Evolutionary conservation across 2,113 vertebrate genomes (phyloP).

Genomic region (Pteropus alecto): DNA sequence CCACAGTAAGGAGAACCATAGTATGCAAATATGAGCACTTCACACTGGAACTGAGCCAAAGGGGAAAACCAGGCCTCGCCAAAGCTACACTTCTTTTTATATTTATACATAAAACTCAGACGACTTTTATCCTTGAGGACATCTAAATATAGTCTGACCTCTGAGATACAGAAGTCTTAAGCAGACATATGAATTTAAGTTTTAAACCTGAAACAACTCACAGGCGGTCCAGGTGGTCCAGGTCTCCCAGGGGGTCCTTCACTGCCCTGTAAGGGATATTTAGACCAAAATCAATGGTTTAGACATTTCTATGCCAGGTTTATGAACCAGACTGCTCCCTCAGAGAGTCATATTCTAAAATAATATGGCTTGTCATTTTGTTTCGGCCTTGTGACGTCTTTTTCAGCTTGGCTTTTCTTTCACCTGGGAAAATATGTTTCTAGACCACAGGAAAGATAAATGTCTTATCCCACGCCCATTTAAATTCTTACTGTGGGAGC

Average conservation of each 20-base stretch:
- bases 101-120: background rate
- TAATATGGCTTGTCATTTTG: background rate
- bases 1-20: background rate
- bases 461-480: background rate
- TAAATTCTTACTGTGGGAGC: background rate
- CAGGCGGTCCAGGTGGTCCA: slow-evolving; percentile 89
- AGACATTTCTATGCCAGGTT: background rate
- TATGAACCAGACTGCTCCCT: background rate
- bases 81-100: background rate
- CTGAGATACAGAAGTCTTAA: background rate
- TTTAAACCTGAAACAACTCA: slow-evolving; percentile 76
- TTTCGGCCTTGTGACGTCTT: background rate
- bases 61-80: background rate
- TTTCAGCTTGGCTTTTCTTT: background rate
- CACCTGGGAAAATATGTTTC: background rate
- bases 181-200: background rate
- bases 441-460: background rate
- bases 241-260: slow-evolving; percentile 91
- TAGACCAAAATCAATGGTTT: background rate
- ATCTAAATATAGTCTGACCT: background rate
- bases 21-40: background rate
- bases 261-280: slow-evolving; percentile 87
- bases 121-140: background rate
- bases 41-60: background rate
- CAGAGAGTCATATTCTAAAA: background rate